Base-by-base conservation (phyloP, 1,140 invertebrate genomes). In the Saccostrea glomerata region DNA sequence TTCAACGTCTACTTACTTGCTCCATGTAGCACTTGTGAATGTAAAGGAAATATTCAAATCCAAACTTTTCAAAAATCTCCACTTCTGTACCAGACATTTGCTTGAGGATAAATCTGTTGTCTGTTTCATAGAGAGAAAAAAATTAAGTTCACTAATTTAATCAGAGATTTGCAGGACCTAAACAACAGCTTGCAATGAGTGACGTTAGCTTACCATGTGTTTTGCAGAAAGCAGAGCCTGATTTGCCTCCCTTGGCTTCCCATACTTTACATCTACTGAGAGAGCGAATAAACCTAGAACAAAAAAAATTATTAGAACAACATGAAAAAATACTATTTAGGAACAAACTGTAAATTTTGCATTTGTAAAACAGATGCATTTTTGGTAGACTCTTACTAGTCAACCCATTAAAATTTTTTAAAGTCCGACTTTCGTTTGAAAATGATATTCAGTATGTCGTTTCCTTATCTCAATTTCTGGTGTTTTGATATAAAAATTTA, bases 81-180 rank as follows among this genome's bases (percentile, higher is more conserved):
- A 99, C 97, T 93, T 99, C 99, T 86, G 97, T 96, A 77, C 97
- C 96, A 13, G 97, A 97, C 98, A 99, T 98, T 95, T 99, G 98
- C 94, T 99, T 99, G 89, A 99, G 95, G 84, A 99, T 98, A 94
- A 99, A 99, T 66, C 99, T 96, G 95, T 99, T 98, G 96, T 99
- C 98, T 97, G 94, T 30, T 95, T 95, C 86, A 86, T 54, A 55
- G 36, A 20, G n/a, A 56, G n/a, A 54, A 2, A 82, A 23, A 15
- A 23, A 36, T 82, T 9, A 23, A 30, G 40, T 82, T 2, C 23
- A 25, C 70, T 9, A 11, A 47, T 7, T 82, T 9, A 30, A 47
- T 6, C 23, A 30, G 11, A 82, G 13, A 82, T 47, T 30, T 36
- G 13, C 1, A 47, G 0, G 17, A 17, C 58, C n/a, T 17, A 63